A percentile compares a stretch with the other conserved stretches of the same genome.
These are phyloP conservation scores for Alviniconcha strummeri DNA, from an alignment of 2,888 invertebrate genomes.

Conservation along the genomic window DNA sequence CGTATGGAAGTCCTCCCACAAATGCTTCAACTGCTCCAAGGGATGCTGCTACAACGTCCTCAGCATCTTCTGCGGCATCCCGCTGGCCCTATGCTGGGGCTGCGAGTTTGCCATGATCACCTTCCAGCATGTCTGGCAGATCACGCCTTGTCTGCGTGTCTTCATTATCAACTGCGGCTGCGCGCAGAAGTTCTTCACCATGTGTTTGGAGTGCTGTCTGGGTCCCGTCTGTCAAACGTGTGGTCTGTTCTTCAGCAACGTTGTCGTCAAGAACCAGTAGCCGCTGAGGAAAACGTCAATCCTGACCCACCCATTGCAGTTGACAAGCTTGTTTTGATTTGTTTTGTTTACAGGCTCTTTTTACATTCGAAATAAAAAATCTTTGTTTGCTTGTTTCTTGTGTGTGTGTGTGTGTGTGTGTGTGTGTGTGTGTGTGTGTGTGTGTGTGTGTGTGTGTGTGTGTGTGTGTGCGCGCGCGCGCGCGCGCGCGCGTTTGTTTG, in stretches of 20 bases:
- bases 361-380: too few relatives aligned
- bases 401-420: too few relatives aligned
- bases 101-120: constrained; percentile 76
- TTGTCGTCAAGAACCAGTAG: constrained; percentile 43
- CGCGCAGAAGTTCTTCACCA: constrained; percentile 72
- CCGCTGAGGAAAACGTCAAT: too few relatives aligned
- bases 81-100: constrained; percentile 79
- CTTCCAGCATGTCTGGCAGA: constrained; percentile 82
- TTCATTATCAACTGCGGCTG: constrained; percentile 78
- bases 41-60: constrained; percentile 83
- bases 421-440: too few relatives aligned
- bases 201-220: constrained; percentile 75
- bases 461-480: too few relatives aligned
- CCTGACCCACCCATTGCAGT: too few relatives aligned
- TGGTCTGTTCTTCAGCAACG: constrained; percentile 56
- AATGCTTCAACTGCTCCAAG: constrained; percentile 80
- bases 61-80: constrained; percentile 81
- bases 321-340: too few relatives aligned
- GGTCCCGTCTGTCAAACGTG: constrained; percentile 58
- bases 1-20: constrained; percentile 82
- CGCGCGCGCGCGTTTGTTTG: too few relatives aligned
- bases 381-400: too few relatives aligned
- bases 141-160: constrained; percentile 80
- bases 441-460: too few relatives aligned
- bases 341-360: too few relatives aligned